Percentiles rank a stretch among this genome's conserved stretches.
Evolutionary conservation across 2,113 vertebrate genomes (phyloP).

Genomic region (Peromyscus maniculatus): DNA sequence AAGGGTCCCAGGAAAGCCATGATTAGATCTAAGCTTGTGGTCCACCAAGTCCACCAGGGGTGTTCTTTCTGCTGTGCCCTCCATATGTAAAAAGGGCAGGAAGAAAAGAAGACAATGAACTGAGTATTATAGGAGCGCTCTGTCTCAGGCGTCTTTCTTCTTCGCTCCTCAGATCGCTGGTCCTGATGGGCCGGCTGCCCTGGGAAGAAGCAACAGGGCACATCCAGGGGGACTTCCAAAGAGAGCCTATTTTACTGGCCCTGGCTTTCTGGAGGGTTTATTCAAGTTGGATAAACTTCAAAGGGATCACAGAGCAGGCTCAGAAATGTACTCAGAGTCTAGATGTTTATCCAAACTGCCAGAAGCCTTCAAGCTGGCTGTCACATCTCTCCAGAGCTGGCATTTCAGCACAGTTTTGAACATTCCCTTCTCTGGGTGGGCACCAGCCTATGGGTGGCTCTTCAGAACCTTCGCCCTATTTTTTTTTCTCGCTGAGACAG

Average conservation of each 20-base stretch:
- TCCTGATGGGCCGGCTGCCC: conserved; percentile 39
- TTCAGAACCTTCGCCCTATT: conserved; percentile 53
- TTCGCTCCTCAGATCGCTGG: conserved; percentile 60
- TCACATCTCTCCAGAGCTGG: conserved; percentile 56
- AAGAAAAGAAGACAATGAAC: neutral
- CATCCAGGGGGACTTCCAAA: conserved; percentile 60
- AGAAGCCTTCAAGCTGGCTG: conserved; percentile 63
- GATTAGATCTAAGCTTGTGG: neutral
- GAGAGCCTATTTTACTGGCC: conserved; percentile 57
- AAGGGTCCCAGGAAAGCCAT: neutral
- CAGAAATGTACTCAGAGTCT: conserved; percentile 66
- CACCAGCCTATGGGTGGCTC: conserved; percentile 18
- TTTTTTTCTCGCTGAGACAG: conserved; percentile 40
- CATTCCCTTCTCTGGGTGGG: conserved; percentile 4
- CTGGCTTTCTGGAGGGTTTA: conserved; percentile 64
- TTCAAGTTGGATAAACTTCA: conserved; percentile 77
- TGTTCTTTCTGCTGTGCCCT: neutral
- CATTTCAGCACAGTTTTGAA: conserved; percentile 51
- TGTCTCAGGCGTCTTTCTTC: conserved; percentile 3
- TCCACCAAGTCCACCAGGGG: conserved; percentile 20
- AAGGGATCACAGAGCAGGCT: conserved; percentile 74
- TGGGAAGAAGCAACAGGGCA: conserved; percentile 42
- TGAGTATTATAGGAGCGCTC: conserved; percentile 38
- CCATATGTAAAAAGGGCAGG: conserved; percentile 34
- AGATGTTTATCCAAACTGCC: conserved; percentile 75